Base-by-base conservation (phyloP, 2,113 vertebrate species). In the human (Homo sapiens) region DNA sequence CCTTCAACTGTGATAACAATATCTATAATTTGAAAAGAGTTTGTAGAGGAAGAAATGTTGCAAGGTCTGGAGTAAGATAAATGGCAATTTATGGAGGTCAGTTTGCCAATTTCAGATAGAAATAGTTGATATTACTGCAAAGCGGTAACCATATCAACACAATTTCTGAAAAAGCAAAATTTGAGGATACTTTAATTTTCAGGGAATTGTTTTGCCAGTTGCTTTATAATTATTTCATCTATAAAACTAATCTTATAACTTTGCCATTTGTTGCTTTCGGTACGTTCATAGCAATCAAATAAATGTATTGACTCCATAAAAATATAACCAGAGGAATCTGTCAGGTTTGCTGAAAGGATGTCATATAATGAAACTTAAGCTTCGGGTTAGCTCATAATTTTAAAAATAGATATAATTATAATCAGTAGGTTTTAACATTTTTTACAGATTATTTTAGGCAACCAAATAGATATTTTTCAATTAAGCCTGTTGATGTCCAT, bases 1-100 rank as follows among this genome's bases (percentile, higher is more conserved):
- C 96, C 97, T 99, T 99, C 97, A 14, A 73, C 97, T 98, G 98
- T 98, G 98, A 98, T 98, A 99, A 98, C 96, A 98, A 98, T 98
- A 98, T 97, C 97, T 98, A 89, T 98, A 98, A 98, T 97, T 97
- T 98, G 94, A 97, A 98, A 90, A 98, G 96, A 96, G 90, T 97
- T 98, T 98, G 70, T 95, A 95, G 82, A 97, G n/a, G 57, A 98
- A 97, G 82, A 97, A 96, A 89, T 96, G 48, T 96, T 97, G 92
- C 68, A 93, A 94, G 72, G 45, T 94, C 88, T 93, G 68, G 89
- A 98, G 89, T 66, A 90, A 81, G 14, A 96, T 97, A 98, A 98
- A 97, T 92, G 96, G 57, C 40, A 94, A 98, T 98, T 98, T 98
- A 90, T 97, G 68, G 87, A 98, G 92, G 92, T 97, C 96, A 98